Evolutionary conservation across 2,888 invertebrate species (phyloP).

Genomic region (Osmoderma eremita): DNA sequence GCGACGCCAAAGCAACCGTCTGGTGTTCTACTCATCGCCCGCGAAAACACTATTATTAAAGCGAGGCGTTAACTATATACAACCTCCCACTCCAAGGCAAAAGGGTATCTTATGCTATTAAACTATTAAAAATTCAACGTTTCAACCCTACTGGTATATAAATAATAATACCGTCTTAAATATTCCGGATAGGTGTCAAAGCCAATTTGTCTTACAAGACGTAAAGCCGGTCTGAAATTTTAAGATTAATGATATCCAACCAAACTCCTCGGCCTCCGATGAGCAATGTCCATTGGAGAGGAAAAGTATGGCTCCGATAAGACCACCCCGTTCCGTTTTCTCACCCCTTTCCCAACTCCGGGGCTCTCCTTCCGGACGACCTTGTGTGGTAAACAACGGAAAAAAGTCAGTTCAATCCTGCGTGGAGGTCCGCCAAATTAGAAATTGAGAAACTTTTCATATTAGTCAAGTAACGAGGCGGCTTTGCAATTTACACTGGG

Average conservation of each 20-base stretch:
- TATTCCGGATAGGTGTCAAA: constrained; percentile 36
- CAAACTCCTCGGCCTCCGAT: constrained; percentile 39
- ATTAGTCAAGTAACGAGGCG: constrained; percentile 44
- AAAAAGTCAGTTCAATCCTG: constrained; percentile 45
- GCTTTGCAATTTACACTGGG: constrained; percentile 21
- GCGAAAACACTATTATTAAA: too few species aligned
- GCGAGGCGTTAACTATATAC: too few species aligned
- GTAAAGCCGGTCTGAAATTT: constrained; percentile 48
- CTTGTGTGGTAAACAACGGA: constrained; percentile 43
- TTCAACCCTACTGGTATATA: too few species aligned
- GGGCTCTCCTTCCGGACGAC: background rate
- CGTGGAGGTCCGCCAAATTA: constrained; percentile 43
- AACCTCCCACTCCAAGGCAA: too few species aligned
- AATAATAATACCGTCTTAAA: background rate
- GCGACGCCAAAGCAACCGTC: background rate
- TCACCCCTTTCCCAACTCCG: constrained; percentile 42
- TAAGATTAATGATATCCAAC: constrained; percentile 48
- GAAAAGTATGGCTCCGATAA: constrained; percentile 45
- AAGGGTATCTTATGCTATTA: too few species aligned
- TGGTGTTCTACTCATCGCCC: too few species aligned
- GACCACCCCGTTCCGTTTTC: too few species aligned
- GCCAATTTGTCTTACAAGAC: constrained; percentile 46
- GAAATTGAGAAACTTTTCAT: constrained; percentile 50
- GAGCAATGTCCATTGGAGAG: constrained; percentile 47
- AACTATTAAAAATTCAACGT: too few species aligned